Percentiles rank a stretch among this genome's conserved stretches.
These are phyloP conservation scores for Scaeva pyrastri DNA, from an alignment of 2,888 invertebrate genomes.

Conservation along the genomic window DNA sequence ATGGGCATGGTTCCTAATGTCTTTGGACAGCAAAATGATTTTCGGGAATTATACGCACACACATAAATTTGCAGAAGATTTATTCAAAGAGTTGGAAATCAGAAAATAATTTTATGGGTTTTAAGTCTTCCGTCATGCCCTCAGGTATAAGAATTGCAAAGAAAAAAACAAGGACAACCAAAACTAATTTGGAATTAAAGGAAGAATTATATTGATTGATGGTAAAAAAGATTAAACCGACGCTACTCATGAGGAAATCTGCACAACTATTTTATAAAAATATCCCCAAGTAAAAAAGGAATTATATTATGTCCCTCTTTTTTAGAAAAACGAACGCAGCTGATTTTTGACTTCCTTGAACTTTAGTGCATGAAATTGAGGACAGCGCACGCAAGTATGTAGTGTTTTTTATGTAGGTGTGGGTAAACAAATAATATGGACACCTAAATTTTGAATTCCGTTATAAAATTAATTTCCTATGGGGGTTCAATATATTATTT, in stretches of 20 bases:
- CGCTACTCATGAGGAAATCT: background rate
- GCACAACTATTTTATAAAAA: conserved; percentile 12
- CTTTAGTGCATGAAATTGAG: background rate
- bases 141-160: conserved; percentile 36
- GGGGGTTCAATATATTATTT: no score
- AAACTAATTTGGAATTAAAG: conserved; percentile 52
- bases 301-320: no score
- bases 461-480: no score
- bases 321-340: background rate
- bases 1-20: conserved; percentile 47
- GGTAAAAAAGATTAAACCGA: conserved; percentile 49
- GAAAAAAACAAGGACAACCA: conserved; percentile 43
- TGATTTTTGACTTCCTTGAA: no score
- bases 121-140: conserved; percentile 39
- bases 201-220: background rate
- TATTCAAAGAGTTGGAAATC: conserved; percentile 56
- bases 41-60: conserved; percentile 32
- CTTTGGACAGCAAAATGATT: conserved; percentile 48
- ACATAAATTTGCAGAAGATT: conserved; percentile 59
- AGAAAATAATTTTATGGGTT: conserved; percentile 67
- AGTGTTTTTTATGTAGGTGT: no score
- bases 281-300: conserved; percentile 30
- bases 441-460: no score
- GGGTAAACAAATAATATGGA: no score
- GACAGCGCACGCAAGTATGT: no score